Conservation (phyloP, 2,113 vertebrate species). For the Pelodiscus sinensis region DNA sequence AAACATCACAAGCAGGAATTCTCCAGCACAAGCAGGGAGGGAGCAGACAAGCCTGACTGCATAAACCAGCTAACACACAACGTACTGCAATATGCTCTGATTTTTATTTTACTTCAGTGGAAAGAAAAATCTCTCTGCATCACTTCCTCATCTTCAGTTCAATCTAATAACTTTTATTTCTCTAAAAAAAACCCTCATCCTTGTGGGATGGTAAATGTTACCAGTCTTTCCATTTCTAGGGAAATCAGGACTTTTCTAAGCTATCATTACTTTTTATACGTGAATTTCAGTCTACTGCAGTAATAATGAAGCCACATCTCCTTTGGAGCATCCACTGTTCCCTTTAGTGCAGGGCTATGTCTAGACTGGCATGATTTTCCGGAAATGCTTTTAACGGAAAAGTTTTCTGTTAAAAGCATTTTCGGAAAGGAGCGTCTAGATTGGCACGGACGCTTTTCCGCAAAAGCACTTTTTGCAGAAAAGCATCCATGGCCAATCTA, state of each 20-base stretch:
- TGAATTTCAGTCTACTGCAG: not conserved
- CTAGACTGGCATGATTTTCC: too few species aligned
- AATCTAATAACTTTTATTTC: not conserved
- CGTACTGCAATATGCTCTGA: not conserved
- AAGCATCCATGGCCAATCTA: too few species aligned
- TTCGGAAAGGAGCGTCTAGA: too few species aligned
- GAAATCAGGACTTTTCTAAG: not conserved
- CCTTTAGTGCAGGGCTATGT: constrained; percentile 36
- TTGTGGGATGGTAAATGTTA: not conserved
- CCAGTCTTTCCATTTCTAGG: constrained; percentile 11
- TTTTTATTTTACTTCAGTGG: not conserved
- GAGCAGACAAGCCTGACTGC: not conserved
- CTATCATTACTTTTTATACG: constrained; percentile 22
- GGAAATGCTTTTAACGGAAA: too few species aligned
- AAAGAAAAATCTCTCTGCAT: not conserved
- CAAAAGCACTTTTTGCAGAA: too few species aligned
- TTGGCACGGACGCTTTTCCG: too few species aligned
- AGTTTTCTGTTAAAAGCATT: too few species aligned
- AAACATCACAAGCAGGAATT: not conserved
- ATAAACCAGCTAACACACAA: accelerated
- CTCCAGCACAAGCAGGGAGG: not conserved
- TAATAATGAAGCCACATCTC: constrained; percentile 24
- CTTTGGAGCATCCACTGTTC: not conserved
- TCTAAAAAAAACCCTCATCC: not conserved
- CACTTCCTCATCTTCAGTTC: not conserved